Evolutionary conservation across 2,797 vertebrate species (phyloP), one percentile per base, ranked within the genome.

Genomic region (Otolemur crassicaudatus): DNA sequence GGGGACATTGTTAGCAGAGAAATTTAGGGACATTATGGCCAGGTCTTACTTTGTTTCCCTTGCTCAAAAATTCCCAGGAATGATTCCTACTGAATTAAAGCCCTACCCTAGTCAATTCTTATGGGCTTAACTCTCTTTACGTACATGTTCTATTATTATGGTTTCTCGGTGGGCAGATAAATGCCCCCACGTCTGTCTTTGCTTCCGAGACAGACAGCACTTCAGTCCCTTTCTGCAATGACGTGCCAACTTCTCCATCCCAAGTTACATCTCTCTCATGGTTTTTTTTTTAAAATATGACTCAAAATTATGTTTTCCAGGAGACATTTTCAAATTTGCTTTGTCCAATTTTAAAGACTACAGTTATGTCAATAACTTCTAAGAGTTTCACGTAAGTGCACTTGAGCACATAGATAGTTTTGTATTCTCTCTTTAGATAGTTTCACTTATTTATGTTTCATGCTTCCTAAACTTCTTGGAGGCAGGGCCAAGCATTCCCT

Each of bases 271-370:
- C 14, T 72, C 23, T 70, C 20, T 37, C 7, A 34, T 72, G 56
- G 70, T 56, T 85, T 85, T 56, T 69, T n/a, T 56, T 16, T 31
- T 6, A 58, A 49, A 53, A 73, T 69, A 53, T 37, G 23, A 31
- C 29, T 79, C 61, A 88, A 92, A 92, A 60, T 40, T 83, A 6
- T 94, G 7, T 67, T 96, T 58, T 82, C 17, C 34, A 17, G 87
- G 49, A 94, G 88, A 76, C 29, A 0, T 43, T 90, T 90, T 73
- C 63, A 67, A 70, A 89, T 56, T 83, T 92, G 4, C 14, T 84
- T 83, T 60, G 46, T 43, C 40, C 25, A 46, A 34, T 85, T 67
- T 77, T 94, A 81, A 90, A 85, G 40, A 83, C 20, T 56, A 60
- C 88, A 70, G 82, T 92, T 46, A 46, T 84, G 37, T 65, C 22